Percentiles rank a stretch among this genome's conserved stretches.
phyloP scores from a whole-genome alignment of 2,113 vertebrate genomes.

The Cochlearius cochlearius region DNA sequence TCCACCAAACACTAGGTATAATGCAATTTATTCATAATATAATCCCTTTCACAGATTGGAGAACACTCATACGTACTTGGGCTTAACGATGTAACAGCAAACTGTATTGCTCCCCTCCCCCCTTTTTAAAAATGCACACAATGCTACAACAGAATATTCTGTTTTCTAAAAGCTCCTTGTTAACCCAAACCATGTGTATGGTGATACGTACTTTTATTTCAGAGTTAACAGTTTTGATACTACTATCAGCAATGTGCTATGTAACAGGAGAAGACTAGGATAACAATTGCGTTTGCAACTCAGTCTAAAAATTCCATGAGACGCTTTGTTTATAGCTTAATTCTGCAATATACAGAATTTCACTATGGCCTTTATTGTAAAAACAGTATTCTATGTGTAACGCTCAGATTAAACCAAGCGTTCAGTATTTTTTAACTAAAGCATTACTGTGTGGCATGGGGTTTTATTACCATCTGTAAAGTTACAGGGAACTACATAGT shows the following conservation, averaged over 20 bases:
- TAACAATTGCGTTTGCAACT: background rate
- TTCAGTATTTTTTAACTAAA: background rate
- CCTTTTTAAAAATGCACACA: background rate
- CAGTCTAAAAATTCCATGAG: background rate
- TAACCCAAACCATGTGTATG: background rate
- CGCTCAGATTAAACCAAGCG: background rate
- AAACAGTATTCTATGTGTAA: background rate
- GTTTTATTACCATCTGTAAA: background rate
- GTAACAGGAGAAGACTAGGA: background rate
- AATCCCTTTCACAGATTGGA: background rate
- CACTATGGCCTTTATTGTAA: background rate
- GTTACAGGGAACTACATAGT: background rate
- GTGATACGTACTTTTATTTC: background rate
- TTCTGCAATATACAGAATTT: background rate
- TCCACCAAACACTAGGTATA: background rate
- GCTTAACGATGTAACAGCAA: background rate
- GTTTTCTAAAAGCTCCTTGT: background rate
- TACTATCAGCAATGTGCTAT: background rate
- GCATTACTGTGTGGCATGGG: accelerated
- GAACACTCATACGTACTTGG: background rate
- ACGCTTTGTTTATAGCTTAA: background rate
- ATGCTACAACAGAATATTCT: background rate
- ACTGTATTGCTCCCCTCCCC: background rate
- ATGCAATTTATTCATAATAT: background rate
- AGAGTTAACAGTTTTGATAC: background rate